Conservation (phyloP, 2,797 vertebrate genomes). For the Tympanoctomys barrerae region DNA sequence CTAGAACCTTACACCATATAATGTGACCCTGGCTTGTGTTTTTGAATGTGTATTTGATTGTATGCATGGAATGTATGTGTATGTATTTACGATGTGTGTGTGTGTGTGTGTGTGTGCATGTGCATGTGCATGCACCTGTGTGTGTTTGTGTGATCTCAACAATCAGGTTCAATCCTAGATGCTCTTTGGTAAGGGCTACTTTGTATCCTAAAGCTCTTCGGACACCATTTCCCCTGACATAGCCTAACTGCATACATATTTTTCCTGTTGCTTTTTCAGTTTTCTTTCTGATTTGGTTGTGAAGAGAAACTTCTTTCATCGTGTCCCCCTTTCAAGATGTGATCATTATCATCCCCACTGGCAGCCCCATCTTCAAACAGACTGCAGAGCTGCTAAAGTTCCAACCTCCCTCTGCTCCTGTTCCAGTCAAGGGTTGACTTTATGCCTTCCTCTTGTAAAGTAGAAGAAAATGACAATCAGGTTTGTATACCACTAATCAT, state of each 20-base stretch:
- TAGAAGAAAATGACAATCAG: slow-evolving; percentile 11
- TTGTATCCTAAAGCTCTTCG: neutral
- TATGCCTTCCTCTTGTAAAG: neutral
- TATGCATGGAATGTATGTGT: neutral
- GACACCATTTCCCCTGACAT: neutral
- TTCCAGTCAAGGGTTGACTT: neutral
- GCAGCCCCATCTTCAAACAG: slow-evolving; percentile 48
- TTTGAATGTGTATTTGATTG: neutral
- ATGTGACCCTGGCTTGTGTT: neutral
- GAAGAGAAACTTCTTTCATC: slow-evolving; percentile 53
- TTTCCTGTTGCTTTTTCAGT: slow-evolving; percentile 35
- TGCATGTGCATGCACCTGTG: neutral
- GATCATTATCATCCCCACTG: slow-evolving; percentile 34
- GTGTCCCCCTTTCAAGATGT: neutral
- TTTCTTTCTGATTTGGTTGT: slow-evolving; percentile 61
- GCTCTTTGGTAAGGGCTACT: neutral
- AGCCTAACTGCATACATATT: slow-evolving; percentile 5
- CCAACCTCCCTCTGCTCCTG: neutral
- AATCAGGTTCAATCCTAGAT: neutral
- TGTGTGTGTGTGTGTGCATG: neutral
- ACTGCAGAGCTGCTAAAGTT: neutral
- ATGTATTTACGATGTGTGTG: neutral
- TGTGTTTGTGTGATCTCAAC: neutral
- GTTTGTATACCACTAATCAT: slow-evolving; percentile 3
- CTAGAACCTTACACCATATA: neutral